A percentile compares a stretch with the other conserved stretches of the same genome.
phyloP scores from a whole-genome alignment of 2,888 invertebrate species.

The Hyposoter didymator region DNA sequence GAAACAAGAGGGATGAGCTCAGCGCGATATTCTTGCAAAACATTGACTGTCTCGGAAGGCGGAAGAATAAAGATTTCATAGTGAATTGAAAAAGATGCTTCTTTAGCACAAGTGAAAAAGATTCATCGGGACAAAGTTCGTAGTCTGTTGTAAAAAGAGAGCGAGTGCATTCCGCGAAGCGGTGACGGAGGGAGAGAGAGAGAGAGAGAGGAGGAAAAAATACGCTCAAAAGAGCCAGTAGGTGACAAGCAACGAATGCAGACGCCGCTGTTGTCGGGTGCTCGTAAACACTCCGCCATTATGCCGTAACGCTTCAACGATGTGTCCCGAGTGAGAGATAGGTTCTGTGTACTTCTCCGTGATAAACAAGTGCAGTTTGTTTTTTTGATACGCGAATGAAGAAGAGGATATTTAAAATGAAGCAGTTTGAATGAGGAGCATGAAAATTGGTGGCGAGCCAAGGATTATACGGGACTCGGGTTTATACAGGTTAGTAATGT shows the following conservation, averaged over 20 bases:
- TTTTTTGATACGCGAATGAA: slow-evolving; percentile 10
- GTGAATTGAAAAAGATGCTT: background rate
- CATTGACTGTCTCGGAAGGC: background rate
- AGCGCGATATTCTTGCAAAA: background rate
- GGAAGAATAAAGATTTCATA: background rate
- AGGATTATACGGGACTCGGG: background rate
- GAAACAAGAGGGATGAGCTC: background rate
- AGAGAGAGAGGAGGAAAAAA: background rate
- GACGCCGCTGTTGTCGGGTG: slow-evolving; percentile 26
- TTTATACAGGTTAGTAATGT: slow-evolving; percentile 35
- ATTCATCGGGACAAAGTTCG: background rate
- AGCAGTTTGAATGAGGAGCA: background rate
- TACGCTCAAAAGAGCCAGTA: background rate
- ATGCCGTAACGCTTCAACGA: slow-evolving; percentile 66
- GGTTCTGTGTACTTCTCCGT: slow-evolving; percentile 25
- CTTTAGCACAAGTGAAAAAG: background rate
- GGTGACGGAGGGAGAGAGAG: background rate
- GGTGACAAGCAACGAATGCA: slow-evolving; percentile 15
- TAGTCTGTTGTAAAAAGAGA: background rate
- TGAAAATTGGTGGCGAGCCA: background rate
- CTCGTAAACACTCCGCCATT: slow-evolving; percentile 63
- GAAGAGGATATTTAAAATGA: background rate
- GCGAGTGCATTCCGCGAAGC: background rate
- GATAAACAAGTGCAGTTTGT: slow-evolving; percentile 55
- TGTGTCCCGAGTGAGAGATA: slow-evolving; percentile 51